Conservation (phyloP, 2,888 invertebrate species). For the Cheilosia vulpina region DNA sequence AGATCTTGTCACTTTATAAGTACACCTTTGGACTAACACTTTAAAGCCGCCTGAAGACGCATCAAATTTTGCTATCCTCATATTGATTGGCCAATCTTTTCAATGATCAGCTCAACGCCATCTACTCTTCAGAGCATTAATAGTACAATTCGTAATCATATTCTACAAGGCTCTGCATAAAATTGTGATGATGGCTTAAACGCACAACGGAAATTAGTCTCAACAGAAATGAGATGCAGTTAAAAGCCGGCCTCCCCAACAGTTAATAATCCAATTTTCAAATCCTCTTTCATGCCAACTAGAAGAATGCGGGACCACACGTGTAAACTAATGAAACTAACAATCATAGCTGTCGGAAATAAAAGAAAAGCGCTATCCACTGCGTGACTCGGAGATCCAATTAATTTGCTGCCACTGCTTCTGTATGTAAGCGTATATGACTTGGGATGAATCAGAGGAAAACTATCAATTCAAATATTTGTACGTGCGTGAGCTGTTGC, state of each 20-base stretch:
- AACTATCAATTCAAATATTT: constrained; percentile 49
- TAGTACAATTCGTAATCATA: too few species aligned
- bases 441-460: constrained; percentile 24
- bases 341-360: constrained; percentile 39
- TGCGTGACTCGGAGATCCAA: constrained; percentile 44
- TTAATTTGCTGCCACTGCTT: constrained; percentile 55
- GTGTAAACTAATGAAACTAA: constrained; percentile 36
- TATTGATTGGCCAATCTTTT: too few species aligned
- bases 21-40: too few species aligned
- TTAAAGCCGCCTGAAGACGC: too few species aligned
- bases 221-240: background rate
- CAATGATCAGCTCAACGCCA: too few species aligned
- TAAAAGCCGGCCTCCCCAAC: background rate
- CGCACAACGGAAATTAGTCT: background rate
- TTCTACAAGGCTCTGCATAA: too few species aligned
- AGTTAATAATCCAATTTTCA: background rate
- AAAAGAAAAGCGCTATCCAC: constrained; percentile 2
- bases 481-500: constrained; percentile 45
- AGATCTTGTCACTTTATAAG: too few species aligned
- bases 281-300: constrained; percentile 4
- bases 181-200: too few species aligned
- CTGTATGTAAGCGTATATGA: constrained; percentile 6
- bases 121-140: too few species aligned
- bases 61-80: too few species aligned
- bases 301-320: constrained; percentile 45